These are phyloP conservation scores for Smithornis capensis DNA, from an alignment of 2,113 vertebrate species.

Conservation along the genomic window DNA sequence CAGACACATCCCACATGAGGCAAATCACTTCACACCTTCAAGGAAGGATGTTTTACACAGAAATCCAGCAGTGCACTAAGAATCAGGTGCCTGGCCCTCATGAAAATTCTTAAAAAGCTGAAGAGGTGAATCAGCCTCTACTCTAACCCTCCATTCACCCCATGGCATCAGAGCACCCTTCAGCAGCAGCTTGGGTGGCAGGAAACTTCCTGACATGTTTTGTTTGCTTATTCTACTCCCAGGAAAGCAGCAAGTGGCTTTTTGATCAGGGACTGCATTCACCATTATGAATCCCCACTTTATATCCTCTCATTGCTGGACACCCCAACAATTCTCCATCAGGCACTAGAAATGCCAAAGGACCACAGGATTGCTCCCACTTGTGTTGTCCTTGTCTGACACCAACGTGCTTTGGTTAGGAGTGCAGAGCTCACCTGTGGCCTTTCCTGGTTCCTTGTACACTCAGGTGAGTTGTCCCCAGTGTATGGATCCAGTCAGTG, in stretches of 20 bases:
- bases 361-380: background rate
- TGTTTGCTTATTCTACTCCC: background rate
- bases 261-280: background rate
- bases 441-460: background rate
- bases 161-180: background rate
- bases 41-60: background rate
- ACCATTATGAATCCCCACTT: background rate
- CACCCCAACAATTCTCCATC: rapidly evolving
- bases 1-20: background rate
- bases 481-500: rapidly evolving
- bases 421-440: background rate
- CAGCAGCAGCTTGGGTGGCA: background rate
- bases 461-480: background rate
- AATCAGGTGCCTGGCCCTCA: background rate
- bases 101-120: background rate
- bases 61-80: background rate
- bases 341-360: background rate
- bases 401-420: too few species aligned
- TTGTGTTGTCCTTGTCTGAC: background rate
- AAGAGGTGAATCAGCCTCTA: background rate
- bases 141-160: background rate
- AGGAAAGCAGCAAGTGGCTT: background rate
- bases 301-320: background rate
- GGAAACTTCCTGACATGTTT: background rate
- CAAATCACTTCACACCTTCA: background rate